Percentiles rank a stretch among this genome's conserved stretches.
phyloP scores from a whole-genome alignment of 2,888 invertebrate species.

The Halictus ligatus region DNA sequence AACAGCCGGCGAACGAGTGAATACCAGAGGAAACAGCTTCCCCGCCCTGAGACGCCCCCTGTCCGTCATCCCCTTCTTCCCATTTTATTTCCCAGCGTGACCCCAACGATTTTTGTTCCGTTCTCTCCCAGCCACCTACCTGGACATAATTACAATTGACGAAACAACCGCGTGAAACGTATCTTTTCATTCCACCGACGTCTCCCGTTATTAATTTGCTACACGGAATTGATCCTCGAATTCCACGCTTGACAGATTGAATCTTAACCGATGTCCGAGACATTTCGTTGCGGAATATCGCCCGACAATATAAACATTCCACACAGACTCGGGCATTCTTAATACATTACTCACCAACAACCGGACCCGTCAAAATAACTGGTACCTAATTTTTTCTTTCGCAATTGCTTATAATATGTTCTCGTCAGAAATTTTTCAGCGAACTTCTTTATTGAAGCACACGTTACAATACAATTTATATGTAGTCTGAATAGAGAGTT shows the following conservation, averaged over 20 bases:
- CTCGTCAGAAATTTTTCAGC: too few relatives aligned
- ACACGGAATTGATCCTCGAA: background rate
- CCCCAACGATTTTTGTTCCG: conserved; percentile 60
- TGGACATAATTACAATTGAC: conserved; percentile 78
- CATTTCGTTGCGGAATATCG: background rate
- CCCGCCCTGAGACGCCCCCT: conserved; percentile 80
- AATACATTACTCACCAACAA: background rate
- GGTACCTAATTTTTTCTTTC: too few relatives aligned
- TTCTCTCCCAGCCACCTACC: conserved; percentile 67
- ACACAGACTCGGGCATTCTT: background rate
- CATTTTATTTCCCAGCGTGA: conserved; percentile 74
- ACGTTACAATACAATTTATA: too few relatives aligned
- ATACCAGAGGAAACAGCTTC: conserved; percentile 73
- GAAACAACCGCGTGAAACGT: conserved; percentile 68
- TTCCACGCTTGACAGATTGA: background rate
- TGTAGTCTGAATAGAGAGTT: too few relatives aligned
- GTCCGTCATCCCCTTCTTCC: conserved; percentile 77
- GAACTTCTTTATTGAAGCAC: too few relatives aligned
- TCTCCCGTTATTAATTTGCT: background rate
- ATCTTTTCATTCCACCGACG: conserved; percentile 29
- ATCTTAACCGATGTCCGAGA: background rate
- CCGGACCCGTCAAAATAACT: too few relatives aligned
- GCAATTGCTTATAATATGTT: too few relatives aligned
- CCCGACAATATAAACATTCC: background rate
- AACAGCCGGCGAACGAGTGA: conserved; percentile 74